A percentile compares a stretch with the other conserved stretches of the same genome.
Conservation (phyloP, 2,113 vertebrate genomes). For the Ia io region DNA sequence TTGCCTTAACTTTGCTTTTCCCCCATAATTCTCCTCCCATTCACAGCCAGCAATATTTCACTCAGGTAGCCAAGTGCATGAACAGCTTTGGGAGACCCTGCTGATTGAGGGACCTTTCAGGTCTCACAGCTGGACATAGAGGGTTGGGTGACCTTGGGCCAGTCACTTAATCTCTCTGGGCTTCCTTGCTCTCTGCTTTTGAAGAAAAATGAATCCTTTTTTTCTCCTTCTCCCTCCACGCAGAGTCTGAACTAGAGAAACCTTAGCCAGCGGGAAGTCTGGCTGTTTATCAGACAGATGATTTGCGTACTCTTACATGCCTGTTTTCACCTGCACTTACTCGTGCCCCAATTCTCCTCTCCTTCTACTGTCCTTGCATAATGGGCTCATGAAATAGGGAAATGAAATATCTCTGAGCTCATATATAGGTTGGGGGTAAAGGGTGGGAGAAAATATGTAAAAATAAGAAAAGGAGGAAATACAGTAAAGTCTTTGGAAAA, state of each 20-base stretch:
- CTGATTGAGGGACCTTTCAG: background rate
- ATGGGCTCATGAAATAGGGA: constrained; percentile 17
- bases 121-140: constrained; percentile 11
- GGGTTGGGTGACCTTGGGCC: constrained; percentile 24
- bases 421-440: background rate
- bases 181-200: background rate
- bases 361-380: background rate
- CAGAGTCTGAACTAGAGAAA: background rate
- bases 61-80: background rate
- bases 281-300: constrained; percentile 8
- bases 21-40: constrained; percentile 32
- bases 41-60: background rate
- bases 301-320: constrained; percentile 24
- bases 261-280: background rate
- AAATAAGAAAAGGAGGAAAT: background rate
- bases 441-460: background rate
- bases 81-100: background rate
- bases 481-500: background rate
- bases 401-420: constrained; percentile 1
- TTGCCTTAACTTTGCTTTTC: constrained; percentile 54
- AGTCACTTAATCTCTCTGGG: background rate
- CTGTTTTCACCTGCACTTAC: background rate
- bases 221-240: background rate
- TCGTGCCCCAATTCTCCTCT: background rate
- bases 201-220: background rate